These are phyloP conservation scores for Manis crassicaudata DNA, from an alignment of 2,797 vertebrate genomes.

Conservation along the genomic window DNA sequence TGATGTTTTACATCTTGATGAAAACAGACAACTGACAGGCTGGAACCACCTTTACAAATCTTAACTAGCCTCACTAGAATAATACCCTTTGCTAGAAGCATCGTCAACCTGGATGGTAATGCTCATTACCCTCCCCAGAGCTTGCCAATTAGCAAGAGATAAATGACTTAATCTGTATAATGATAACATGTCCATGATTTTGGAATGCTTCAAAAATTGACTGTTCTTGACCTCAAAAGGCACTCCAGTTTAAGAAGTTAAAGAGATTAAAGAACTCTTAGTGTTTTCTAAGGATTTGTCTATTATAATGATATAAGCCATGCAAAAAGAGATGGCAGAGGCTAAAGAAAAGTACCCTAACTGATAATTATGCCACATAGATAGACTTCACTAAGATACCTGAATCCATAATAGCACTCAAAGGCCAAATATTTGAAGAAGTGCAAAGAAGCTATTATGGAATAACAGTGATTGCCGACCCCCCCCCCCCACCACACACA, in stretches of 20 bases:
- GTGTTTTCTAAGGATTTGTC: neutral
- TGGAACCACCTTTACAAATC: neutral
- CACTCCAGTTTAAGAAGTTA: neutral
- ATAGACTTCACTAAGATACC: neutral
- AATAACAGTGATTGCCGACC: neutral
- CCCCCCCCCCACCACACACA: no score
- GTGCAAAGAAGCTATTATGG: neutral
- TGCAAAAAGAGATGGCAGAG: neutral
- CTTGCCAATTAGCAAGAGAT: neutral
- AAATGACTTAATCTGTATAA: neutral
- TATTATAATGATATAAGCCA: neutral
- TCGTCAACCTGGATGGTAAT: neutral
- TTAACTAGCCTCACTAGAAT: neutral
- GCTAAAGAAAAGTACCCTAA: neutral
- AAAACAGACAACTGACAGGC: neutral
- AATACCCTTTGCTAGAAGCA: neutral
- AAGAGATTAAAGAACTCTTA: neutral
- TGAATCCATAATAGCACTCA: neutral
- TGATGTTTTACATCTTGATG: neutral
- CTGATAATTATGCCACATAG: neutral
- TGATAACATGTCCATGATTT: neutral
- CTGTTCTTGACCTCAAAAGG: neutral
- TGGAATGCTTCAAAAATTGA: neutral
- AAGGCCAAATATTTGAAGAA: neutral
- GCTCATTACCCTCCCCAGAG: neutral